Conservation (phyloP, 2,113 vertebrate species). For the Oenanthe melanoleuca region DNA sequence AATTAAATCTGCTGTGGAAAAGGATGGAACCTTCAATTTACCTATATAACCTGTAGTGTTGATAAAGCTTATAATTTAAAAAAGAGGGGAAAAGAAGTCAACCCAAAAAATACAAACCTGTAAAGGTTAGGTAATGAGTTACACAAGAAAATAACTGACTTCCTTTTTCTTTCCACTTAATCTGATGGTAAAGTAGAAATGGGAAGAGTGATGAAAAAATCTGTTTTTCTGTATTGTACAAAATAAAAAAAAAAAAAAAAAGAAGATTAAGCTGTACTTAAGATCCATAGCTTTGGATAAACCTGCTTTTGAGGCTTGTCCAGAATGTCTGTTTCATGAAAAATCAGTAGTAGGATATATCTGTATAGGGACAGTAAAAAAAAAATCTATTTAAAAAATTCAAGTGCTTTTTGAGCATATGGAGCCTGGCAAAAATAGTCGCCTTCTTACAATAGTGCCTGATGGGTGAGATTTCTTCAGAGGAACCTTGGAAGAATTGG, state of each 20-base stretch:
- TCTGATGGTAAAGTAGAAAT: not conserved
- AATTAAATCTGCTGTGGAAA: not conserved
- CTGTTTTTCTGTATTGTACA: not conserved
- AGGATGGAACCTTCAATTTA: not conserved
- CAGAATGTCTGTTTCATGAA: conserved; percentile 6
- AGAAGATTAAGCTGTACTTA: not conserved
- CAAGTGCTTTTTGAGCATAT: conserved; percentile 57
- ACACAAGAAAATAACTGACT: not conserved
- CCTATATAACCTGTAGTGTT: not conserved
- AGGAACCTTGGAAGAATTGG: conserved; percentile 29
- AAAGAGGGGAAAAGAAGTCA: not conserved
- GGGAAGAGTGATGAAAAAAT: not conserved
- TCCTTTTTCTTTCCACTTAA: not conserved
- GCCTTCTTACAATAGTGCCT: conserved; percentile 52
- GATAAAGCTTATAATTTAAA: not conserved
- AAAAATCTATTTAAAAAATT: conserved; percentile 3
- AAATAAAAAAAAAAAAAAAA: not conserved
- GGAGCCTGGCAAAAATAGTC: conserved; percentile 57
- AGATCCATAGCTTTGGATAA: not conserved
- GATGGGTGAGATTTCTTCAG: conserved; percentile 37
- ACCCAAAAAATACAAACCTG: fast-evolving
- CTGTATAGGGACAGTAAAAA: not conserved
- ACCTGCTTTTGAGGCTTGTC: not conserved
- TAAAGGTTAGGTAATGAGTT: not conserved
- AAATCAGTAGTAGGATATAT: conserved; percentile 13